Percentiles rank a stretch among this genome's conserved stretches.
phyloP scores from a whole-genome alignment of 2,113 vertebrate species.

The Cavia aperea region DNA sequence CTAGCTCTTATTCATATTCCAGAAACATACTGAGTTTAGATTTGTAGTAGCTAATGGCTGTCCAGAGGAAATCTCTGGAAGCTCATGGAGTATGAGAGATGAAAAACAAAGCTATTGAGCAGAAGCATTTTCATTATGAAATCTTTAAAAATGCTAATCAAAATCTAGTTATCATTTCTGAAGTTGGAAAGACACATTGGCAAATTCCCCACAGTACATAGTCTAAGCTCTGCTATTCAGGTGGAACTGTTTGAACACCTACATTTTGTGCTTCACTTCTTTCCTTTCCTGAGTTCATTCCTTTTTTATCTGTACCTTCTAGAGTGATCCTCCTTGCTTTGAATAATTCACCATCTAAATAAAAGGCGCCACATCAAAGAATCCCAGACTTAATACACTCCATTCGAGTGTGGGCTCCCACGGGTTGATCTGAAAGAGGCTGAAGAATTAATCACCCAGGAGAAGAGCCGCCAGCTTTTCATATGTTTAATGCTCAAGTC shows the following conservation, averaged over 20 bases:
- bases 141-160: conserved; percentile 50
- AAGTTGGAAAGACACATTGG: conserved; percentile 27
- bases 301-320: conserved; percentile 54
- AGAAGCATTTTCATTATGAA: conserved; percentile 38
- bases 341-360: conserved; percentile 67
- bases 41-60: conserved; percentile 23
- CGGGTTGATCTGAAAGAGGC: conserved; percentile 49
- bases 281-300: conserved; percentile 46
- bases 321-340: conserved; percentile 53
- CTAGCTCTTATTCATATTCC: conserved; percentile 7
- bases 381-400: conserved; percentile 53
- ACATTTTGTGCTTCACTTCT: conserved; percentile 52
- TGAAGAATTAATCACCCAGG: conserved; percentile 65
- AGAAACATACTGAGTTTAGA: background rate
- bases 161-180: conserved; percentile 51
- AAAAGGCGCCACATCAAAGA: conserved; percentile 68
- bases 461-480: conserved; percentile 60
- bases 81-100: conserved; percentile 15
- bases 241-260: conserved; percentile 53
- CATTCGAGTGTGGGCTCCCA: conserved; percentile 42
- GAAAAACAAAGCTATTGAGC: conserved; percentile 2
- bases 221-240: conserved; percentile 28
- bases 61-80: background rate
- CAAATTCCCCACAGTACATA: conserved; percentile 26
- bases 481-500: conserved; percentile 60